A percentile compares a stretch with the other conserved stretches of the same genome.
Conservation (phyloP, 2,797 vertebrate genomes). For the Propithecus perrieri region DNA sequence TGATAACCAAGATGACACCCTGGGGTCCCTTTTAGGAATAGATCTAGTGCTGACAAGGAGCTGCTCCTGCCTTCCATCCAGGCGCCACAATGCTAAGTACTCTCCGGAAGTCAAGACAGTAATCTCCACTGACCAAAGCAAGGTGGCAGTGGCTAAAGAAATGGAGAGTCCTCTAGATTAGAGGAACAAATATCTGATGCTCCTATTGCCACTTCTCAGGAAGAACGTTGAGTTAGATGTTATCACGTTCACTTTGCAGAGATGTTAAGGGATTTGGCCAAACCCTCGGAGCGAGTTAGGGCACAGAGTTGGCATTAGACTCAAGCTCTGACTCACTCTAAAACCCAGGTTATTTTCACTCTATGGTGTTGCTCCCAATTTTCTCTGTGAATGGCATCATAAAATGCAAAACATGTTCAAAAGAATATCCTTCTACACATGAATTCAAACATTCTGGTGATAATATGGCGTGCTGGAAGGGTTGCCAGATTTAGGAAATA, state of each 20-base stretch:
- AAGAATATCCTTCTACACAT: not conserved
- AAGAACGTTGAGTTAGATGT: not conserved
- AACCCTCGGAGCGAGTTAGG: not conserved
- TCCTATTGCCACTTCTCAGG: not conserved
- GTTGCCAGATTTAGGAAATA: not conserved
- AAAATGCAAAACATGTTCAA: not conserved
- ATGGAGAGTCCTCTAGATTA: not conserved
- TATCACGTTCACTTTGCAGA: not conserved
- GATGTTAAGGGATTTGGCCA: not conserved
- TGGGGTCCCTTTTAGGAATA: not conserved
- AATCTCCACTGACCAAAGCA: not conserved
- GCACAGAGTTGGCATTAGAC: not conserved
- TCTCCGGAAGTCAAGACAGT: not conserved
- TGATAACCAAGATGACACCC: not conserved
- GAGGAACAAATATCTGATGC: no score
- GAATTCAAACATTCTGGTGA: not conserved
- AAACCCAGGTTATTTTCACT: slow-evolving; percentile 7
- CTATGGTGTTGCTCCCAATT: not conserved
- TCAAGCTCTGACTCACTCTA: slow-evolving; percentile 13
- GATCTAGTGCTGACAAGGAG: no score
- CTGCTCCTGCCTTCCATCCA: not conserved
- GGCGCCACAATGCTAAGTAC: rapidly evolving
- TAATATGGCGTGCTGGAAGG: not conserved
- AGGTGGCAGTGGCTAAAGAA: not conserved
- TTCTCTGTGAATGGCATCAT: not conserved